Evolutionary conservation across 2,888 invertebrate species (phyloP), one percentile per base, ranked within the genome.

Genomic region (Leptopilina drosophilae): DNA sequence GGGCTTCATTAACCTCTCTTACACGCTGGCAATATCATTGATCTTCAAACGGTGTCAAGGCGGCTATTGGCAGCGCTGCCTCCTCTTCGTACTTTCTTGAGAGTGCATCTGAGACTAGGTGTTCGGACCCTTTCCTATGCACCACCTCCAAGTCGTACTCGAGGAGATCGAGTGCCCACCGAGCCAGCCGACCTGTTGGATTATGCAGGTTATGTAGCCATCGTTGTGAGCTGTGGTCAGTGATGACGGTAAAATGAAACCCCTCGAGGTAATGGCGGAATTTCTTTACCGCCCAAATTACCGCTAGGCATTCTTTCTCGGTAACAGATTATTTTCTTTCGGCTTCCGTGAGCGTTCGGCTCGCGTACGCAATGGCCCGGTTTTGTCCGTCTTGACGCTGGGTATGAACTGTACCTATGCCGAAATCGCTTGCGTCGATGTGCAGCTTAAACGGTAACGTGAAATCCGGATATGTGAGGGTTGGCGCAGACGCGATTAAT

Each of bases 161-260:
- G 20, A 82, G 82, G 2, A 87, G 62, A 40, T 83, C 79, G 4
- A 86, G 67, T 5, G 83, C 81, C 86, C 86, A 87, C 3, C 87
- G 20, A 3, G 86, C 86, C 65, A 87, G 53, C n/a, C 59, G 7
- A 14, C 59, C 59, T 7, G 59, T 59, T n/a, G 59, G 59, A 59
- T 59, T 59, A n/a, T 14, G 59, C n/a, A 81, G 56, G 56, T 82
- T 82, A 26, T 81, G 77, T 15, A 84, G 59, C 80, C 82, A 84
- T 6, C 79, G n/a, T n/a, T n/a, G n/a, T n/a, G n/a, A n/a, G n/a
- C n/a, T n/a, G n/a, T n/a, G n/a, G n/a, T n/a, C n/a, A n/a, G n/a
- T n/a, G n/a, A n/a, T n/a, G n/a, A n/a, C n/a, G n/a, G n/a, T n/a
- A n/a, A n/a, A n/a, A n/a, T n/a, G n/a, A n/a, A n/a, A n/a, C n/a